phyloP scores from a whole-genome alignment of 1,140 invertebrate genomes.

The Drosophila truncata region DNA sequence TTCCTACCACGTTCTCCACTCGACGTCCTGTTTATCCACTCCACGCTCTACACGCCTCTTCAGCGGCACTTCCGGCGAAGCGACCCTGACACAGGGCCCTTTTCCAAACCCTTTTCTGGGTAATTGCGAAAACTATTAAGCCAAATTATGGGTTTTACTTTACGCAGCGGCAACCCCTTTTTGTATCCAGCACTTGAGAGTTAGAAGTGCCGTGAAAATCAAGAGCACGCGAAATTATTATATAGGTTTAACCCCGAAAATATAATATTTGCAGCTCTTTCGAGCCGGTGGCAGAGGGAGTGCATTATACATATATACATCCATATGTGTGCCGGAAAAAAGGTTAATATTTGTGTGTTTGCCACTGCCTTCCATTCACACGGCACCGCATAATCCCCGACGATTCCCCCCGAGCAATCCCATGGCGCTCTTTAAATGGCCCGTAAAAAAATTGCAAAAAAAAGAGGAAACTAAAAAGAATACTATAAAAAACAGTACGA shows the following conservation, averaged over 20 bases:
- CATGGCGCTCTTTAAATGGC: constrained; percentile 74
- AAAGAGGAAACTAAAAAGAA: background rate
- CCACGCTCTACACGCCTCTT: constrained; percentile 36
- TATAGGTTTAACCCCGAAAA: constrained; percentile 71
- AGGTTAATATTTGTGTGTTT: constrained; percentile 78
- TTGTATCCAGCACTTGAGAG: constrained; percentile 58
- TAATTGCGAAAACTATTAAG: constrained; percentile 84
- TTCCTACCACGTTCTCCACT: constrained; percentile 15
- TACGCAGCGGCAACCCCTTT: constrained; percentile 52
- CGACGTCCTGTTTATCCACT: constrained; percentile 33
- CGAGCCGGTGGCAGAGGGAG: constrained; percentile 8
- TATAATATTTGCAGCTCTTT: constrained; percentile 66
- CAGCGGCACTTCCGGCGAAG: constrained; percentile 26
- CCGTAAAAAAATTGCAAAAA: constrained; percentile 54
- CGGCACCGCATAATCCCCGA: constrained; percentile 35
- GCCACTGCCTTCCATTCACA: constrained; percentile 30
- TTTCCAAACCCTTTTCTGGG: constrained; percentile 58
- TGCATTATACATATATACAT: constrained; percentile 21
- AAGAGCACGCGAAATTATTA: constrained; percentile 82
- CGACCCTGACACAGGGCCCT: constrained; percentile 26
- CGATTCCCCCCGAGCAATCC: constrained; percentile 43
- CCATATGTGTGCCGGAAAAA: constrained; percentile 39
- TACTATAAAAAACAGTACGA: constrained; percentile 22
- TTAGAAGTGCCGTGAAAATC: constrained; percentile 78
- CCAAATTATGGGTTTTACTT: constrained; percentile 83